Conservation (phyloP, 2,113 vertebrate species). For the Pteronura brasiliensis region DNA sequence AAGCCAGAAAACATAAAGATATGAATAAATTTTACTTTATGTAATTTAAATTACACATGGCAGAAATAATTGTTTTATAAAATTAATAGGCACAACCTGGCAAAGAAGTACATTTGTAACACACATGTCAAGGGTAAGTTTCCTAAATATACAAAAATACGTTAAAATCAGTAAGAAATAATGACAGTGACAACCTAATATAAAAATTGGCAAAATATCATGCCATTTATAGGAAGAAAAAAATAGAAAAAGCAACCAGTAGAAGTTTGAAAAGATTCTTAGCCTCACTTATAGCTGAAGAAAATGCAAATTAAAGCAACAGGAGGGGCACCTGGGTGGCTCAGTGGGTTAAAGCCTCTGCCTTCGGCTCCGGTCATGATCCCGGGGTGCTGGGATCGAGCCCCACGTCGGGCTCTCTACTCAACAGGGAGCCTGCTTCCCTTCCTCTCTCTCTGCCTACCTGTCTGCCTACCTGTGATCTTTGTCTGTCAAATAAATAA, state of each 20-base stretch:
- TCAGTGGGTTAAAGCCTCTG: too few relatives aligned
- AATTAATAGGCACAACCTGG: constrained; percentile 9
- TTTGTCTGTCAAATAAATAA: too few relatives aligned
- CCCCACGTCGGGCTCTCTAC: too few relatives aligned
- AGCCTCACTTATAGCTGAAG: background rate
- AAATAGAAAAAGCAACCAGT: background rate
- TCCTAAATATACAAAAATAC: background rate
- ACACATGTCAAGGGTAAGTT: background rate
- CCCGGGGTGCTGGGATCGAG: too few relatives aligned
- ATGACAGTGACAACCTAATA: background rate
- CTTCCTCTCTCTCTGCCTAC: too few relatives aligned
- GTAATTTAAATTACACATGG: background rate
- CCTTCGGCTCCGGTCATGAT: too few relatives aligned
- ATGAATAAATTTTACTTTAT: background rate
- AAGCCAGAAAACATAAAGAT: background rate
- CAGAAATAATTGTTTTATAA: constrained; percentile 39
- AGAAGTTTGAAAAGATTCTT: constrained; percentile 12
- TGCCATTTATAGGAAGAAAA: background rate
- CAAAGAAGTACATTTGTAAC: background rate
- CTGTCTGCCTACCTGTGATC: too few relatives aligned
- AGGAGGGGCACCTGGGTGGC: background rate
- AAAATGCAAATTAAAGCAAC: background rate
- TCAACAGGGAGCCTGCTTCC: too few relatives aligned
- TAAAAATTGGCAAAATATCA: background rate
- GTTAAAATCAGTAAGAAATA: constrained; percentile 24